Evolutionary conservation across 2,888 invertebrate species (phyloP).

Genomic region (Omphaloscelis lunosa): DNA sequence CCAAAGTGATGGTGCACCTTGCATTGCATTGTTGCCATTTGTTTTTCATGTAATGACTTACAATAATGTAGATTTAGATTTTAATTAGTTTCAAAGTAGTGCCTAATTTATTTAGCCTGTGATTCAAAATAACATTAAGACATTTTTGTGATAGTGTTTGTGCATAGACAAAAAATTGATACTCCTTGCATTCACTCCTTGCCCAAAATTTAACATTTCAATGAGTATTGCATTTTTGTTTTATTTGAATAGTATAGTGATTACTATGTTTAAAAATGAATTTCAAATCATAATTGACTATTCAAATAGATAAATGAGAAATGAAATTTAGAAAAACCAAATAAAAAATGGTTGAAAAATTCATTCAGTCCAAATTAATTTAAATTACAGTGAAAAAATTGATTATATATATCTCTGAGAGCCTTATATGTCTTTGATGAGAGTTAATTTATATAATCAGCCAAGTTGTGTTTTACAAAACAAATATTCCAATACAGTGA

Average conservation of each 20-base stretch:
- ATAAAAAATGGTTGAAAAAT: background rate
- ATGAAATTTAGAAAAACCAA: background rate
- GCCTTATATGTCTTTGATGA: background rate
- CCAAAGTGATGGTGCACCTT: constrained; percentile 19
- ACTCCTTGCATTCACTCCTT: background rate
- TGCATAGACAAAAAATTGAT: constrained; percentile 3
- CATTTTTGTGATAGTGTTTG: constrained; percentile 8
- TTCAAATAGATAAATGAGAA: background rate
- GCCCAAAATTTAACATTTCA: background rate
- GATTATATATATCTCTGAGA: background rate
- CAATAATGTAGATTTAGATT: background rate
- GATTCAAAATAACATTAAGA: background rate
- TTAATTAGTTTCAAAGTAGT: background rate
- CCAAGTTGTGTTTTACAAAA: background rate
- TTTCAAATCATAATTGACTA: background rate
- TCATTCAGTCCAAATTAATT: constrained; percentile 7
- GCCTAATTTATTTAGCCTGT: background rate
- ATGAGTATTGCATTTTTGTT: background rate
- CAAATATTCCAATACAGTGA: too few relatives aligned
- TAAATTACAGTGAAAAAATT: background rate
- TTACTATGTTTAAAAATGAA: background rate
- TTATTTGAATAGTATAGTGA: background rate
- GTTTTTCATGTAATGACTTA: background rate
- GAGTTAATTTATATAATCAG: background rate
- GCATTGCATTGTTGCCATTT: background rate